Evolutionary conservation across 2,113 vertebrate genomes (phyloP), one percentile per base, ranked within the genome.

Genomic region (Syrmaticus mikado): DNA sequence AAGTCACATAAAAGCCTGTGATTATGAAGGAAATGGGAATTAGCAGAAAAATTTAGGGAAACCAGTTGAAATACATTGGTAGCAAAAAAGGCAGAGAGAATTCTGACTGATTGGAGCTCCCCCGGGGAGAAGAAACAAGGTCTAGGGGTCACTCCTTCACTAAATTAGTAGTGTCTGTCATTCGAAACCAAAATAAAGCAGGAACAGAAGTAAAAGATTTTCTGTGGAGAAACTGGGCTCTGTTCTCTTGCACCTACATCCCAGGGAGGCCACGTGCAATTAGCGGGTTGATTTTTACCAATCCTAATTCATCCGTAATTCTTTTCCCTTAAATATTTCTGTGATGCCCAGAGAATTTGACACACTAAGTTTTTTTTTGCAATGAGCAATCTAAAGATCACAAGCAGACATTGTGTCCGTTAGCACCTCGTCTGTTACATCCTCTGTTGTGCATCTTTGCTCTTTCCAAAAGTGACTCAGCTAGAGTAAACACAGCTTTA

Each of bases 11-110:
- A 98, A 98, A 98, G 97, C 97, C 97, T 98, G 97, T 98, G 98
- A 99, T 99, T 99, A 98, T 98, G 97, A 98, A 98, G 98, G 98
- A 99, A 99, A 99, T 98, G 98, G 98, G 98, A 99, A 99, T 99
- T 99, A 99, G 98, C 98, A 98, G 98, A 97, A 98, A 98, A 98
- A 98, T 97, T 97, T 98, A 96, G 97, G 97, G 97, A 96, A 98
- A 97, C 93, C 97, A 80, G 97, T 97, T 97, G 96, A 97, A 98
- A 97, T 97, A 93, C 77, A 70, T 89, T 97, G 96, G 97, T 98
- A 98, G 98, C 93, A 94, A 95, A 93, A 90, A 86, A 94, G 93
- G 97, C 93, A 97, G 89, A 94, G 95, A 96, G 96, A 97, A 97
- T 95, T 94, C 97, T 97, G 98, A 98, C 97, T 99, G 98, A 99